A percentile compares a stretch with the other conserved stretches of the same genome.
These are phyloP conservation scores for Indicator indicator DNA, from an alignment of 2,113 vertebrate species.

Conservation along the genomic window DNA sequence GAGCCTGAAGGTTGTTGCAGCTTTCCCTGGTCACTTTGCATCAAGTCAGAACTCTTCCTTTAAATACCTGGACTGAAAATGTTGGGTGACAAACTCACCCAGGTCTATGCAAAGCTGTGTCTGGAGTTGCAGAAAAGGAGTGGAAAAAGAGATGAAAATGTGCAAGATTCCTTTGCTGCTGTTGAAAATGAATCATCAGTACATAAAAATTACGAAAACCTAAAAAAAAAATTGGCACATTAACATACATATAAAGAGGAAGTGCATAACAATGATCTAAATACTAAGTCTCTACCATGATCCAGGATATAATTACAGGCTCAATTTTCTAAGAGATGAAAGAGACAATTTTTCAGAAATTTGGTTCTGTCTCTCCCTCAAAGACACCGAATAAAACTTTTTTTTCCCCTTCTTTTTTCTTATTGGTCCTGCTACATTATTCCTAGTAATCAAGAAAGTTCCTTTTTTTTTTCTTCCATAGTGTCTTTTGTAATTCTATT, in stretches of 20 bases:
- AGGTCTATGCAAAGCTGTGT: background rate
- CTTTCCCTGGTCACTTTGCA: background rate
- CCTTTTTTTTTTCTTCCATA: background rate
- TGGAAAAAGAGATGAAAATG: background rate
- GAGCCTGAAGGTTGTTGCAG: background rate
- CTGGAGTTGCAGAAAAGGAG: background rate
- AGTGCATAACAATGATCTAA: constrained; percentile 11
- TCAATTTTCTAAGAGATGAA: constrained; percentile 41
- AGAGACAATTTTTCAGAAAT: constrained; percentile 14
- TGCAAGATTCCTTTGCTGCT: background rate
- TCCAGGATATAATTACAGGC: constrained; percentile 26
- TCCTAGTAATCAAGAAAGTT: background rate
- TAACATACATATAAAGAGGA: constrained; percentile 23
- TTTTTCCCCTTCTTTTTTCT: background rate
- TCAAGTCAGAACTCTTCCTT: background rate
- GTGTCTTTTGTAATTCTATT: background rate
- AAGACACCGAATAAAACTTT: background rate
- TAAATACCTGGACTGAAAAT: background rate
- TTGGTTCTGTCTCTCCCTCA: background rate
- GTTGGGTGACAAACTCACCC: background rate
- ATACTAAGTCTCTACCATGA: constrained; percentile 1
- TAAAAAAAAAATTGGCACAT: background rate
- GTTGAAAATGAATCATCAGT: constrained; percentile 14
- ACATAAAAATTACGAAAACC: background rate
- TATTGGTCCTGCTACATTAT: background rate